These are phyloP conservation scores for Cherax quadricarinatus DNA, from an alignment of 1,140 invertebrate species.

Conservation along the genomic window DNA sequence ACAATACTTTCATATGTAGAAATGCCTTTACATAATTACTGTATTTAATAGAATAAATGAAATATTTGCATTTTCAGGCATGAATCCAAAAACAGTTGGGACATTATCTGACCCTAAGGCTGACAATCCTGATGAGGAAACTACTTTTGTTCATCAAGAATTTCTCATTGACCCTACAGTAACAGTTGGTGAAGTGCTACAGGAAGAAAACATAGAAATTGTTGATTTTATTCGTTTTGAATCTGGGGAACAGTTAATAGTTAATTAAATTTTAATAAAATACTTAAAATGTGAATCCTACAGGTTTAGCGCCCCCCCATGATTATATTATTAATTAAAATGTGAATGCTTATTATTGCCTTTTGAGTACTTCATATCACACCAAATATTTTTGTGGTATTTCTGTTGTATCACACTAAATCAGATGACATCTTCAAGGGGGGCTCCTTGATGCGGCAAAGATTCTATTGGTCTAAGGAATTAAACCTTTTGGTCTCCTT, in stretches of 20 bases:
- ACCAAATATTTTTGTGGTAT: no score
- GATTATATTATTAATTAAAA: no score
- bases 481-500: no score
- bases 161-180: conserved; percentile 87
- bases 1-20: not conserved
- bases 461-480: no score
- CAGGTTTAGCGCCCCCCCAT: no score
- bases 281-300: no score
- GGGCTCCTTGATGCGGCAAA: no score
- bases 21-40: no score
- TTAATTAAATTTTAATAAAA: not conserved
- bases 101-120: conserved; percentile 81
- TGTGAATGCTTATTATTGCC: no score
- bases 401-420: no score
- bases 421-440: no score
- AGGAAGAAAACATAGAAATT: conserved; percentile 83
- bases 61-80: conserved; percentile 78
- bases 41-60: no score
- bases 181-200: conserved; percentile 85
- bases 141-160: conserved; percentile 87
- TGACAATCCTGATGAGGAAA: conserved; percentile 84
- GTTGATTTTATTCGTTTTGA: conserved; percentile 91
- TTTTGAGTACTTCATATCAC: not conserved
- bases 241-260: conserved; percentile 80
- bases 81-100: conserved; percentile 90